Evolutionary conservation across 2,888 invertebrate species (phyloP).

Genomic region (Synanthedon vespiformis): DNA sequence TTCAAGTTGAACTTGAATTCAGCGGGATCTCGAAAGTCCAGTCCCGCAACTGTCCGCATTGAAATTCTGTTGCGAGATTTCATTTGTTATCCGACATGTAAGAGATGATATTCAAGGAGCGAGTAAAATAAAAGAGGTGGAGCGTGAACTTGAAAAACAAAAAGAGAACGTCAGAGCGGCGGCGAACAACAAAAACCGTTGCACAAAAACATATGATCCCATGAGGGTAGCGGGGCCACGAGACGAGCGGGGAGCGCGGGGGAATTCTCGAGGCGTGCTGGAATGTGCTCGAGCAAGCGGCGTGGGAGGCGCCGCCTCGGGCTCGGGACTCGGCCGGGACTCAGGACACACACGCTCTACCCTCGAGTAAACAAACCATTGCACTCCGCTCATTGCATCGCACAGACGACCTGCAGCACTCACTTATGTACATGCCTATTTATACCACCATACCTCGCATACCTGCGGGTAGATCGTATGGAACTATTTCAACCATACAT

Average conservation of each 20-base stretch:
- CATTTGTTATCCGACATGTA: slow-evolving; percentile 21
- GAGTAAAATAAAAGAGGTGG: slow-evolving; percentile 59
- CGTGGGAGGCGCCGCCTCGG: slow-evolving; percentile 60
- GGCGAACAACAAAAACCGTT: slow-evolving; percentile 71
- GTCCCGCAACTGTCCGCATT: no score
- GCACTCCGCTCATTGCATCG: slow-evolving; percentile 21
- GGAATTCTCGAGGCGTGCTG: slow-evolving; percentile 63
- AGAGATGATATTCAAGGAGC: slow-evolving; percentile 50
- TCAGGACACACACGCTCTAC: slow-evolving; percentile 45
- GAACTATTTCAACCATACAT: no score
- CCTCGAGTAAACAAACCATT: slow-evolving; percentile 61
- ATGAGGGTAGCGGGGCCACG: slow-evolving; percentile 47
- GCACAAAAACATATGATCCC: slow-evolving; percentile 71
- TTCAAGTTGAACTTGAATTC: no score
- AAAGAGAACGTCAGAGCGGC: slow-evolving; percentile 55
- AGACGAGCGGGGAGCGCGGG: slow-evolving; percentile 17
- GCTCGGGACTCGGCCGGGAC: slow-evolving; percentile 33
- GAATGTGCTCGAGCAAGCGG: slow-evolving; percentile 67
- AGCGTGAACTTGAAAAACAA: slow-evolving; percentile 60
- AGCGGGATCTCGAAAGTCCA: no score
- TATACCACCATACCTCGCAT: slow-evolving; percentile 1
- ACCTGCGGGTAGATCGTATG: background rate
- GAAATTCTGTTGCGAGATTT: slow-evolving; percentile 6
- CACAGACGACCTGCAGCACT: slow-evolving; percentile 11
- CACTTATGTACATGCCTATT: background rate